Evolutionary conservation across 2,113 vertebrate genomes (phyloP), one percentile per base, ranked within the genome.

Genomic region (Coryphaenoides rupestris): DNA sequence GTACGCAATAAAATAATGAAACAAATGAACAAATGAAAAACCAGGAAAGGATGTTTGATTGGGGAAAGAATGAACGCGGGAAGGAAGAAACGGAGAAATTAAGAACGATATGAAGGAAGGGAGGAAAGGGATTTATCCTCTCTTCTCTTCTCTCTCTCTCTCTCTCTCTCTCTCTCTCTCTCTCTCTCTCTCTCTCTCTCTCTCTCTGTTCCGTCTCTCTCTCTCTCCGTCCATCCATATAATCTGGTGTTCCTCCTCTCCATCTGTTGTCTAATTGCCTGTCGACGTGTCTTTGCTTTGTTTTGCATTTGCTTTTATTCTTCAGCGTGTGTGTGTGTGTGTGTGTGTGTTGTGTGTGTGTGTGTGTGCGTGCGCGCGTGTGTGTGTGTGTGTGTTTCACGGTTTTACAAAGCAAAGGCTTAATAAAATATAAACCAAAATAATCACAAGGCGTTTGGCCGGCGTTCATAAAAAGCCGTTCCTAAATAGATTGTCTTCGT

Each of bases 211-310:
- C 63, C 33, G 69, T 62, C 65, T 52, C 65, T 15, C 56, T n/a
- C 40, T 49, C 59, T 65, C 62, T 65, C 75, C 69, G 24, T 55
- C 75, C 63, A 79, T 79, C 66, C 62, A 1, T 33, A 22, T 55
- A 57, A 77, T 78, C 47, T 52, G 26, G n/a, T 62, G 62, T 63
- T 72, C 83, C 80, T 60, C 77, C 70, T 77, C 69, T 28, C 73
- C 70, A 78, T 80, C 85, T 79, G 78, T 2, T 70, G 62, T 69
- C 70, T 76, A 74, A 79, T 78, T 76, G 70, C 66, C 72, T 72
- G 52, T 67, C 45, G 21, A 22, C 46, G 3, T 47, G 2, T 47
- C 46, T 47, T 47, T 47, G 46, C 46, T 47, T 47, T 47, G 2
- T 50, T 66, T 50, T n/a, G 21, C 50, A 5, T 52, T 9, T 52